Percentiles rank a stretch among this genome's conserved stretches.
These are phyloP conservation scores for Acrocyrtus sp. DNA, from an alignment of 2,888 invertebrate species.

Conservation along the genomic window DNA sequence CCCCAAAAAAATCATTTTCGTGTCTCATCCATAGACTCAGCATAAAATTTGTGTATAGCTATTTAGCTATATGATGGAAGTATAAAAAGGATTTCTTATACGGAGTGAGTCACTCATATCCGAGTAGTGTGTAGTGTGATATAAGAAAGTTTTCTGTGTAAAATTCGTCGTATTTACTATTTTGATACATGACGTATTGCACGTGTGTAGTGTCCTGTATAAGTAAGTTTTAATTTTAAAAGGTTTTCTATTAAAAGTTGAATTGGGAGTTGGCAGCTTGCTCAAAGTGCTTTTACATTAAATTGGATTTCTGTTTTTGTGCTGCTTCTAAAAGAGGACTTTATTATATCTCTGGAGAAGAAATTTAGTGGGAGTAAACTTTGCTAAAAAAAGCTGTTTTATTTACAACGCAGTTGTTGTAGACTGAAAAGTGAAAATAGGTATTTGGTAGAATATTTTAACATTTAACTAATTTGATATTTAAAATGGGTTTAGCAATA, in stretches of 20 bases:
- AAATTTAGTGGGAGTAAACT: conserved; percentile 4
- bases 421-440: background rate
- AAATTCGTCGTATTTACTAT: no score
- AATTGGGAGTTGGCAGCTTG: no score
- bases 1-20: no score
- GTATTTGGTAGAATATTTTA: background rate
- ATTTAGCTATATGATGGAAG: no score
- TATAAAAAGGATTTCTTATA: no score
- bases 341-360: conserved; percentile 16
- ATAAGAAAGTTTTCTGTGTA: no score
- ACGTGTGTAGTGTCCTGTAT: conserved; percentile 35
- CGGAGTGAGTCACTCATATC: no score
- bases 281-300: conserved; percentile 1
- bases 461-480: background rate
- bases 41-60: no score
- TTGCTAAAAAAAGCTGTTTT: conserved; percentile 5
- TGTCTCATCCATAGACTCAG: no score
- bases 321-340: conserved; percentile 18
- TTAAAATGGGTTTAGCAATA: background rate
- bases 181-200: conserved; percentile 44
- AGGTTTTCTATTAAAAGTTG: no score
- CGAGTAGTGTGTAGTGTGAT: no score
- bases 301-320: background rate
- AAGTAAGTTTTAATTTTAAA: conserved; percentile 30
- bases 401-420: background rate